A percentile compares a stretch with the other conserved stretches of the same genome.
These are phyloP conservation scores for Celastrina argiolus DNA, from an alignment of 2,888 invertebrate genomes.

Conservation along the genomic window DNA sequence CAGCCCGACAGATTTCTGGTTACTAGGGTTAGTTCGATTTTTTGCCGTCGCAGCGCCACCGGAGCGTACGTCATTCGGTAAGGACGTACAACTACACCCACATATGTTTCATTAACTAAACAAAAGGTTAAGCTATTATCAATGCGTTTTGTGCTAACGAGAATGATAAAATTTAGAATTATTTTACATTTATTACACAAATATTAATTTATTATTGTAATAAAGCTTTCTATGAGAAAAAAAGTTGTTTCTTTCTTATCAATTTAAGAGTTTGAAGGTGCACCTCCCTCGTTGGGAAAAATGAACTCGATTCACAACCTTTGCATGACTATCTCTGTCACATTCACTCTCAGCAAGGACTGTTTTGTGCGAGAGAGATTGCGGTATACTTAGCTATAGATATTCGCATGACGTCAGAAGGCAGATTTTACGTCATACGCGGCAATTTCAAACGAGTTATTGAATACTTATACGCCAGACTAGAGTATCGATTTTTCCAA, in stretches of 20 bases:
- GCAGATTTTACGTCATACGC: constrained; percentile 67
- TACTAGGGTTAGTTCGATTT: constrained; percentile 59
- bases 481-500: constrained; percentile 58
- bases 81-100: constrained; percentile 57
- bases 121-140: constrained; percentile 24
- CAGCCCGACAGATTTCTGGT: constrained; percentile 58
- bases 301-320: constrained; percentile 70
- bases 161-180: neutral
- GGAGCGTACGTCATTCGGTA: constrained; percentile 66
- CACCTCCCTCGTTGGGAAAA: constrained; percentile 55
- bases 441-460: constrained; percentile 70
- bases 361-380: constrained; percentile 47
- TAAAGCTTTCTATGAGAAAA: neutral
- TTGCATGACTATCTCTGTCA: constrained; percentile 53
- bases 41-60: constrained; percentile 55
- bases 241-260: neutral
- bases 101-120: constrained; percentile 63
- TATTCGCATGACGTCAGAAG: constrained; percentile 59
- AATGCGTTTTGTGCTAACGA: neutral
- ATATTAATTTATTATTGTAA: neutral
- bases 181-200: neutral
- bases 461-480: constrained; percentile 62
- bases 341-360: constrained; percentile 51
- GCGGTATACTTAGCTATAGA: constrained; percentile 36
- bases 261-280: constrained; percentile 43